Evolutionary conservation across 1,140 invertebrate species (phyloP), one percentile per base, ranked within the genome.

Genomic region (Drosophila sucinea): DNA sequence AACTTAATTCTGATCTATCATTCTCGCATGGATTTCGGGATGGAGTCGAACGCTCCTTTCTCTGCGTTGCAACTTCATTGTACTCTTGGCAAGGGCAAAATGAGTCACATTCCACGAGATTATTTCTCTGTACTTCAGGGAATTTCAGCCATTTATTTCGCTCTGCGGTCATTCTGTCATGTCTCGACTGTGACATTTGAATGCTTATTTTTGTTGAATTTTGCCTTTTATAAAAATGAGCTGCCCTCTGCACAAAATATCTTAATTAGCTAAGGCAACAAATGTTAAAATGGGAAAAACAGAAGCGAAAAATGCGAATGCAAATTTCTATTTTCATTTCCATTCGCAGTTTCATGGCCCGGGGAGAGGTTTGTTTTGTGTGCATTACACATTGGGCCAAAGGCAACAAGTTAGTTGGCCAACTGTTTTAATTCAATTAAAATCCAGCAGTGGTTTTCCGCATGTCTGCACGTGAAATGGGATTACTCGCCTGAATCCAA

Each of bases 341-440:
- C 41, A 44, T 44, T 8, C 23, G 11, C 11, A 8, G 7, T 35
- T 35, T 7, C 7, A 38, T 38, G 35, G 35, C 35, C 10, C 10
- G 10, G 35, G 11, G 35, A 11, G 35, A 38, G 44, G 44, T 51
- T 51, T 51, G 7, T 51, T 51, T 51, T 51, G 44, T 25, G 23
- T 51, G 44, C 23, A 32, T 35, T 35, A 60, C 62, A 11, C 10
- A 38, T 38, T 38, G 10, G 10, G 56, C 70, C 11, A 10, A 32
- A 3, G 38, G 70, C 68, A 41, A 29, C 33, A 61, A 64, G 40
- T 60, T 25, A 64, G 40, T 60, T 25, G 8, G 25, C 44, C n/a
- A 69, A 56, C 47, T 65, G 54, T 51, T 82, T 73, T 54, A 74
- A 70, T 64, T 79, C 23, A 74, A 83, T 82, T 82, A 57, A 70